A percentile compares a stretch with the other conserved stretches of the same genome.
Conservation (phyloP, 1,140 invertebrate species). For the Drosophila pectinifera region DNA sequence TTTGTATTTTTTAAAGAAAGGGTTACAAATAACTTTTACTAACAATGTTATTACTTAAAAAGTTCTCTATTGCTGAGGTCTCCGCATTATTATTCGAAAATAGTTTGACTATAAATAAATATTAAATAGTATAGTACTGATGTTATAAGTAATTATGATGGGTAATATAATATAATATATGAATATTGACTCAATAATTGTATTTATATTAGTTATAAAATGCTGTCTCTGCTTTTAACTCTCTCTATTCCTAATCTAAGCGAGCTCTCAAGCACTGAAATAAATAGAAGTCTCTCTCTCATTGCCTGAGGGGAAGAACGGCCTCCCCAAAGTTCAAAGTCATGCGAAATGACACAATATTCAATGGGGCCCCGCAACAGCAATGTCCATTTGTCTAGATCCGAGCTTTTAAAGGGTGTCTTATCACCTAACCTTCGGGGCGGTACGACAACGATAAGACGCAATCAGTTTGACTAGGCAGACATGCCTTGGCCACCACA, state of each 20-base stretch:
- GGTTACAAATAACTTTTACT: neutral
- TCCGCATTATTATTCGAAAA: neutral
- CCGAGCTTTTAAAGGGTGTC: neutral
- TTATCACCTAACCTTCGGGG: constrained; percentile 33
- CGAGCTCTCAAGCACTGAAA: neutral
- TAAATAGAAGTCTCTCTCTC: neutral
- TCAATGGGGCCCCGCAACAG: constrained; percentile 6
- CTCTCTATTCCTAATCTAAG: neutral
- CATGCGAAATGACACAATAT: constrained; percentile 46
- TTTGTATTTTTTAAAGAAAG: neutral
- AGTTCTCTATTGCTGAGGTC: neutral
- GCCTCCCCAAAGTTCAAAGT: constrained; percentile 27
- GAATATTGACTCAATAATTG: no score
- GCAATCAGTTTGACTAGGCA: constrained; percentile 20
- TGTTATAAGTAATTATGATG: no score
- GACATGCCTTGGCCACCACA: constrained; percentile 14
- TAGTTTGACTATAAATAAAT: neutral
- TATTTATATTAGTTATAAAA: no score
- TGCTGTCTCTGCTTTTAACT: no score
- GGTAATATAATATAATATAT: no score
- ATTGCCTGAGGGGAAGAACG: neutral
- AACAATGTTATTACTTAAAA: neutral
- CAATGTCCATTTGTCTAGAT: constrained; percentile 20
- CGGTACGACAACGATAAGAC: constrained; percentile 61
- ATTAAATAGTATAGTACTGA: neutral